phyloP scores from a whole-genome alignment of 2,888 invertebrate species.

The Drosophila demipolita region DNA sequence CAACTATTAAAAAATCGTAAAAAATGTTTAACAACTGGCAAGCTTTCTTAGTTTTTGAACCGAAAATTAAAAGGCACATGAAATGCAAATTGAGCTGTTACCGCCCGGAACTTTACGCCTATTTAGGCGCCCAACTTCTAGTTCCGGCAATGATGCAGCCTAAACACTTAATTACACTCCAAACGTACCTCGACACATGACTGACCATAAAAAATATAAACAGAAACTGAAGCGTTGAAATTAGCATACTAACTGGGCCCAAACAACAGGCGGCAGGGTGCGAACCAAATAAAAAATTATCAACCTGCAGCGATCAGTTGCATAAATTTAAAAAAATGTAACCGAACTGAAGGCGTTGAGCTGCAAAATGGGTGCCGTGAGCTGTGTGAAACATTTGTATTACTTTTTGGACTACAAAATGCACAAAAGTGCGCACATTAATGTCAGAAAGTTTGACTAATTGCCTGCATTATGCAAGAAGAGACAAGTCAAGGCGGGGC shows the following conservation, averaged over 20 bases:
- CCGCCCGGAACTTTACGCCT: conserved; percentile 62
- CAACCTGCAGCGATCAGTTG: conserved; percentile 64
- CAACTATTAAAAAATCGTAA: conserved; percentile 69
- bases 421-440: conserved; percentile 73
- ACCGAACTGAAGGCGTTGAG: conserved; percentile 65
- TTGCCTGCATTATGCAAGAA: conserved; percentile 63
- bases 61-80: conserved; percentile 52
- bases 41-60: conserved; percentile 39
- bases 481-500: neutral
- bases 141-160: conserved; percentile 55
- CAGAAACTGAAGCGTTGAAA: conserved; percentile 44
- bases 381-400: conserved; percentile 26
- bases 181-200: conserved; percentile 50
- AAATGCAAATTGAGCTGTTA: conserved; percentile 80
- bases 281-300: conserved; percentile 60
- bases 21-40: conserved; percentile 58
- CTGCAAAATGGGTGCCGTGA: conserved; percentile 66
- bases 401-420: conserved; percentile 58
- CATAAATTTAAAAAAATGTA: conserved; percentile 60
- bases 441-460: conserved; percentile 78
- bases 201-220: conserved; percentile 53
- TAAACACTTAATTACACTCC: conserved; percentile 75
- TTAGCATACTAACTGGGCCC: conserved; percentile 76
- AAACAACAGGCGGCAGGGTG: conserved; percentile 48
- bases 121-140: conserved; percentile 52